Base-by-base conservation (phyloP, 2,888 invertebrate species). In the Campoplex capitator region DNA sequence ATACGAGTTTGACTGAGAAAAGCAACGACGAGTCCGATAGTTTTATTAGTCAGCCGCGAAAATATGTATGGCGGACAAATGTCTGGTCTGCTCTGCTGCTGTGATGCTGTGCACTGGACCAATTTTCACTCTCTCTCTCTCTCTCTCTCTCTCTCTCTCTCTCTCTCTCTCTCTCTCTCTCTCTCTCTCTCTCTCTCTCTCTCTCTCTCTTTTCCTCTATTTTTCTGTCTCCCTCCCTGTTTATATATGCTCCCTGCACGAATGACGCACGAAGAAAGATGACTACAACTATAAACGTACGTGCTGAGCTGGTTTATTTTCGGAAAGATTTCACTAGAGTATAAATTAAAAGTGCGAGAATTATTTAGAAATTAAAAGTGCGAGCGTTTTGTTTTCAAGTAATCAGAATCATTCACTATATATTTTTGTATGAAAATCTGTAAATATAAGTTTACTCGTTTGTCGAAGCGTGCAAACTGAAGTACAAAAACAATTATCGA, bases 221-320 rank as follows among this genome's bases (percentile, higher is more conserved):
- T 38, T 38, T 6, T 6, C 38, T 6, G 38, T 38, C 18, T 28
- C n/a, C 32, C 48, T 35, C 32, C 11, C 76, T 76, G 45, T 65
- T 42, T 51, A 56, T 54, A 58, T 28, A 42, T 28, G 23, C 38
- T 70, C 28, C 70, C 32, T 1, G 13, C 51, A 56, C 86, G 77
- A 70, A 51, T 86, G 86, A 86, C 86, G 86, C 86, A 86, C 84
- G 86, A 77, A 42, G 54, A 65, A 65, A 74, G 78, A 77, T 56
- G 28, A 67, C 80, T 75, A 81, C 62, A 82, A 82, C 65, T 74
- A 79, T 48, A 79, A 70, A 38, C 80, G 77, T 78, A 75, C 75
- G 65, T 84, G 78, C 38, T 75, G 48, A 38, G 13, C 70, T 48
- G 82, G 82, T 82, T 84, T 84, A 84, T 87, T 87, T 87, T 84